These are phyloP conservation scores for Micoletzkya japonica DNA, from an alignment of 2,888 invertebrate species.

Conservation along the genomic window DNA sequence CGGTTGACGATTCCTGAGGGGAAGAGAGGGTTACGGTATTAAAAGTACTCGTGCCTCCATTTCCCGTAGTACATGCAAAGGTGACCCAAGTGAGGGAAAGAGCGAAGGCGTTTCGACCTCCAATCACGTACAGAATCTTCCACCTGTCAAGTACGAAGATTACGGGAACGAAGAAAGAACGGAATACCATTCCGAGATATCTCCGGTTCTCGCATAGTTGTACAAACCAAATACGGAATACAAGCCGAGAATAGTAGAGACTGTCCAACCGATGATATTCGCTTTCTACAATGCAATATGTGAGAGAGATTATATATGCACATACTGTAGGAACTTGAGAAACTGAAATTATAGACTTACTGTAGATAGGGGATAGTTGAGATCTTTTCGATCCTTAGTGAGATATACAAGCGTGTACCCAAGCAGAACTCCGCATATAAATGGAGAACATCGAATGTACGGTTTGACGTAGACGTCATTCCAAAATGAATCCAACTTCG, in stretches of 20 bases:
- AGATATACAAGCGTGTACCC: conserved; percentile 64
- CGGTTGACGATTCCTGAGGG: conserved; percentile 71
- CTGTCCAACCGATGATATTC: conserved; percentile 32
- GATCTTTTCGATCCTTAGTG: conserved; percentile 32
- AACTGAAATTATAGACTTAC: too few relatives aligned
- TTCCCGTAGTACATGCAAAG: conserved; percentile 65
- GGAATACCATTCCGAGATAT: conserved; percentile 46
- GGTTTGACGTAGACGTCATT: conserved; percentile 66
- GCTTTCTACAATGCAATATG: not conserved
- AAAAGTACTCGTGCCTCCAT: conserved; percentile 41
- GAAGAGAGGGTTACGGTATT: not conserved
- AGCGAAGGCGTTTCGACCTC: conserved; percentile 64
- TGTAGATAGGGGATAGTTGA: conserved; percentile 39
- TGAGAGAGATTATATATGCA: not conserved
- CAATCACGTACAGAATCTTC: conserved; percentile 50
- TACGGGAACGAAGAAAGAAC: not conserved
- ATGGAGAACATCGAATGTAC: conserved; percentile 67
- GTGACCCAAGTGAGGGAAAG: conserved; percentile 67
- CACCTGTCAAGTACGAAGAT: conserved; percentile 24
- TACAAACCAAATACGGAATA: conserved; percentile 62
- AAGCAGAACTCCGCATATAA: conserved; percentile 65
- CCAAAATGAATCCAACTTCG: conserved; percentile 60
- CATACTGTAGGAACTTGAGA: conserved; percentile 43
- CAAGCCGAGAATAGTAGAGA: conserved; percentile 43
- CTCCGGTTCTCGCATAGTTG: conserved; percentile 58